phyloP scores from a whole-genome alignment of 2,888 invertebrate genomes.

The Ommatoiulus sabulosus region DNA sequence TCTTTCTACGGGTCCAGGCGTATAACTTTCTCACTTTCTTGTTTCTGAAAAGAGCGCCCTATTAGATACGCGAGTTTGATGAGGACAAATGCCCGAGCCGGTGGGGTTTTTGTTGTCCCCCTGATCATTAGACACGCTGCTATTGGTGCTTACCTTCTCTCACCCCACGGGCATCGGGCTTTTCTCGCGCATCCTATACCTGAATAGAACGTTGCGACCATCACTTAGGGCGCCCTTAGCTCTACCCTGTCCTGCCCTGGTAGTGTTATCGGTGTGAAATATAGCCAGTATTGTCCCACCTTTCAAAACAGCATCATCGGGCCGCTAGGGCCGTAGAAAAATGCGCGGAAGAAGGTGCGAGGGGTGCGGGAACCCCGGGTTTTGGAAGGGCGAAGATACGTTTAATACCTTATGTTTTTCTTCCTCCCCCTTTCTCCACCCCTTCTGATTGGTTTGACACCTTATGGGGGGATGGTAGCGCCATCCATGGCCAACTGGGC shows the following conservation, averaged over 20 bases:
- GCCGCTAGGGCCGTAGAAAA: background rate
- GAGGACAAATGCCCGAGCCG: constrained; percentile 39
- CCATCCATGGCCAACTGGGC: background rate
- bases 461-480: constrained; percentile 37
- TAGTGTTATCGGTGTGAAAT: constrained; percentile 29
- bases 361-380: constrained; percentile 10
- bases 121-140: constrained; percentile 50
- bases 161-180: background rate
- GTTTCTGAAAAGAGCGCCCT: constrained; percentile 37
- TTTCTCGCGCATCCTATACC: background rate
- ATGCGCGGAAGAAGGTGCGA: background rate
- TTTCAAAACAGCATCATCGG: constrained; percentile 47
- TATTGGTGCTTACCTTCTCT: background rate
- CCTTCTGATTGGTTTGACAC: constrained; percentile 52
- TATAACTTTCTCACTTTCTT: background rate
- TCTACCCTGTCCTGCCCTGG: background rate
- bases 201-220: constrained; percentile 8
- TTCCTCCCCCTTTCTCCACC: constrained; percentile 41
- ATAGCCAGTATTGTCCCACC: constrained; percentile 40
- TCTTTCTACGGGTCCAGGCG: background rate
- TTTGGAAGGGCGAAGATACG: constrained; percentile 45
- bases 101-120: constrained; percentile 44
- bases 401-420: constrained; percentile 50
- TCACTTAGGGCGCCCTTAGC: background rate
- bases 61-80: constrained; percentile 53